Base-by-base conservation (phyloP, 2,888 invertebrate genomes). In the Agelastica alni region DNA sequence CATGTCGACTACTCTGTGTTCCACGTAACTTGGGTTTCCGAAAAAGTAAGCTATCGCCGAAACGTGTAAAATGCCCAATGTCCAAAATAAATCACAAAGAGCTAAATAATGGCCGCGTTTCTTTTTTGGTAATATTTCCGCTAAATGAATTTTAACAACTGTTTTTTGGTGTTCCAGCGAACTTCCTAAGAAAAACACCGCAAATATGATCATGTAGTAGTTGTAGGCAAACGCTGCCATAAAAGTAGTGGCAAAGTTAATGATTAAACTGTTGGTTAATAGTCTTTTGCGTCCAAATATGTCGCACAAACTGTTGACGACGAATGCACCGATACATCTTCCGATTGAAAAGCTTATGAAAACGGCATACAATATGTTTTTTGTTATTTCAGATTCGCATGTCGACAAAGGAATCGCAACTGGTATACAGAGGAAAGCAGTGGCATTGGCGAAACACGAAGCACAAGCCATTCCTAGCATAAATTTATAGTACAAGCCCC, bases 191-290 rank as follows among this genome's bases (percentile, higher is more conserved):
- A 75, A 57, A 46, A 79, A 73, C 9, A 73, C 64, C 4, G 75
- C 73, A 13, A 75, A 32, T n/a, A 70, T 65, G 10, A 78, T 65
- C 31, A 75, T 65, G 43, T 72, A 65, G 22, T 63, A 64, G 22
- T 70, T 74, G 54, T 77, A 75, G 1, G 77, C 70, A 49, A 80
- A 79, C 0, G 78, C 73, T 12, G 72, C 63, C 7, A 67, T 59
- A 53, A 78, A 74, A 10, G 69, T 66, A 31, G 76, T 68, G 10
- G 70, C 66, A 64, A 79, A 79, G 34, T 76, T 69, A 2, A 72
- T 53, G 10, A 77, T 64, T 60, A 77, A 65, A 4, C 72, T 71
- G 42, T 70, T 60, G 0, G 75, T 66, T 55, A 79, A 66, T 28
- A 73, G 64, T 55, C 63, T 62, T 62, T 74, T 77, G 48, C 78